phyloP scores from a whole-genome alignment of 2,888 invertebrate genomes.

The Drosophila seclusa region DNA sequence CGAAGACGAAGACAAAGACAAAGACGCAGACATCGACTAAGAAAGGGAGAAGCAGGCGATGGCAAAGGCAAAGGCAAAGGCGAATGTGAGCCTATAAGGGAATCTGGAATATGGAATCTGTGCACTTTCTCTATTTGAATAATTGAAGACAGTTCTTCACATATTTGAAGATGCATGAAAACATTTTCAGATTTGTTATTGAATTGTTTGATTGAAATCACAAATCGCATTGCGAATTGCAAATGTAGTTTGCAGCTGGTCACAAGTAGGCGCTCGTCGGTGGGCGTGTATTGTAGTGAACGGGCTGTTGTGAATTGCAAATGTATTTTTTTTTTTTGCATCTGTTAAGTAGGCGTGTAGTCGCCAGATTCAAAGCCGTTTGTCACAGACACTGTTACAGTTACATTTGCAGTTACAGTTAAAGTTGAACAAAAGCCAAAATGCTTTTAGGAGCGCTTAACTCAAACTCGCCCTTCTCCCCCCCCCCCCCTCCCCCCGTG shows the following conservation, averaged over 20 bases:
- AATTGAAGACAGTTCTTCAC: too few relatives aligned
- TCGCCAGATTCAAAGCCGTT: conserved; percentile 14
- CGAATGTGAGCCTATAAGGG: background rate
- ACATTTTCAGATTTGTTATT: background rate
- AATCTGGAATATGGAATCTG: background rate
- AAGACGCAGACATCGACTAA: conserved; percentile 1
- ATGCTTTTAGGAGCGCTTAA: conserved; percentile 46
- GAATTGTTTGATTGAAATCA: too few relatives aligned
- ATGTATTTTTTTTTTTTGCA: background rate
- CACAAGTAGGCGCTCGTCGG: background rate
- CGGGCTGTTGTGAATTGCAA: conserved; percentile 2
- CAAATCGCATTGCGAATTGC: background rate
- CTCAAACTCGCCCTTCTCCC: background rate
- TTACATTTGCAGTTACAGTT: conserved; percentile 22
- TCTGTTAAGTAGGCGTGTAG: conserved; percentile 38
- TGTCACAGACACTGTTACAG: conserved; percentile 9
- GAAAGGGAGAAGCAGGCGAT: background rate
- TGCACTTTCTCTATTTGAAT: background rate
- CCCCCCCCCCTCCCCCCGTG: background rate
- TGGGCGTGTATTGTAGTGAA: conserved; percentile 6
- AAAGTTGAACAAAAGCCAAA: conserved; percentile 54
- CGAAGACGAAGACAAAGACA: background rate
- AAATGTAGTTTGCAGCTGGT: background rate
- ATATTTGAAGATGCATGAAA: background rate
- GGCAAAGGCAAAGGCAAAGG: background rate